Evolutionary conservation across 1,140 invertebrate genomes (phyloP).

Genomic region (Platyura marginata): DNA sequence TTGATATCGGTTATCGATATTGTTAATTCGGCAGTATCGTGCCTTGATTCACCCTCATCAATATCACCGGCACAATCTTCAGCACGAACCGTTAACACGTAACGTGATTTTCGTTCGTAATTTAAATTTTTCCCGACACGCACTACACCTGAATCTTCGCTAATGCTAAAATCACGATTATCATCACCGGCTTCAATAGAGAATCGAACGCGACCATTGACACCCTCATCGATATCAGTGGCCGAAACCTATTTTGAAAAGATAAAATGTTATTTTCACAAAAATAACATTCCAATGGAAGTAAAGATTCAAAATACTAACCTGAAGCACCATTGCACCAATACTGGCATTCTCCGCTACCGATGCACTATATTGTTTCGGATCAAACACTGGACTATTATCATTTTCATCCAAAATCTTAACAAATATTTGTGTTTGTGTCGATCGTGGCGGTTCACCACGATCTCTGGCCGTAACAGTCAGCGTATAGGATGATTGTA

Average conservation of each 20-base stretch:
- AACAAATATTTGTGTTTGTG: conserved; percentile 48
- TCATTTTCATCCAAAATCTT: conserved; percentile 83
- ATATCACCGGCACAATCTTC: conserved; percentile 66
- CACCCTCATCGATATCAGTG: conserved; percentile 76
- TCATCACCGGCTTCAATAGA: conserved; percentile 75
- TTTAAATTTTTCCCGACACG: conserved; percentile 79
- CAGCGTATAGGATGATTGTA: conserved; percentile 59
- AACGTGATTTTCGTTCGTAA: conserved; percentile 72
- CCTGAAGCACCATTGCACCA: conserved; percentile 73
- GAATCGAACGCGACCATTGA: conserved; percentile 76
- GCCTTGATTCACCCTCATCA: conserved; percentile 29
- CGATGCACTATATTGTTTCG: conserved; percentile 67
- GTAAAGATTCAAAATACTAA: no score
- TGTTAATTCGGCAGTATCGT: conserved; percentile 47
- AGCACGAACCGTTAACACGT: conserved; percentile 63
- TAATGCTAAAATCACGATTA: conserved; percentile 77
- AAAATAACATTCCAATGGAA: no score
- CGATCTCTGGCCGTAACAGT: conserved; percentile 70
- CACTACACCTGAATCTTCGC: conserved; percentile 74
- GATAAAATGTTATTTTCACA: conserved; percentile 1
- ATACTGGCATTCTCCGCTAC: conserved; percentile 87
- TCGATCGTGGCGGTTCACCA: conserved; percentile 62
- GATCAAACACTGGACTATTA: conserved; percentile 80
- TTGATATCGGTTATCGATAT: conserved; percentile 73
- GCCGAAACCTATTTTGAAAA: conserved; percentile 54